A percentile compares a stretch with the other conserved stretches of the same genome.
phyloP scores from a whole-genome alignment of 2,888 invertebrate species.

The Zeuzera pyrina region DNA sequence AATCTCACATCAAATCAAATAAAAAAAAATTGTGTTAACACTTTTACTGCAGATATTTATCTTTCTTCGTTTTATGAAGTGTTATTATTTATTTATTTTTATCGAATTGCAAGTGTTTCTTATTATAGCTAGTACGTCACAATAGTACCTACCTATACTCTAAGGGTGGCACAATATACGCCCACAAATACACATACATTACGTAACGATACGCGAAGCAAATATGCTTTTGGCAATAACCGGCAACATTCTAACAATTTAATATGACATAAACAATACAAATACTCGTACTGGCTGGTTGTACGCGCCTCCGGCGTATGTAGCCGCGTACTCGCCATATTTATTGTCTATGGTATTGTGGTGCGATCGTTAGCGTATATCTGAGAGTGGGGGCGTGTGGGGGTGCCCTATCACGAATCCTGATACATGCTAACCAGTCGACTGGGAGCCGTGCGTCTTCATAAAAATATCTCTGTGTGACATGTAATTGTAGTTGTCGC shows the following conservation, averaged over 20 bases:
- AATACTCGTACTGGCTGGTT: constrained; percentile 45
- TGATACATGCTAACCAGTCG: constrained; percentile 58
- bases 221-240: constrained; percentile 71
- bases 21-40: no score
- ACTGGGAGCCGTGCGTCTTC: constrained; percentile 39
- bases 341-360: constrained; percentile 70
- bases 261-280: constrained; percentile 69
- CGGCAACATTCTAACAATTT: constrained; percentile 69
- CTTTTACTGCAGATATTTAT: no score
- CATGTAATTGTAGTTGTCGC: constrained; percentile 7
- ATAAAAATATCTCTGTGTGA: constrained; percentile 23
- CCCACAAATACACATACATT: constrained; percentile 42
- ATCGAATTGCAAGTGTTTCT: constrained; percentile 16
- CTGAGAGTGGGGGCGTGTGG: constrained; percentile 54
- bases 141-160: constrained; percentile 16
- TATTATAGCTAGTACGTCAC: constrained; percentile 40
- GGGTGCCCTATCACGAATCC: constrained; percentile 66
- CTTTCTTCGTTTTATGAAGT: no score
- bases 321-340: constrained; percentile 57
- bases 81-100: no score
- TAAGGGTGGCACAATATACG: constrained; percentile 38
- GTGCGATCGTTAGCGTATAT: constrained; percentile 68
- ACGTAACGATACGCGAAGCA: constrained; percentile 56
- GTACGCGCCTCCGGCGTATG: constrained; percentile 54
- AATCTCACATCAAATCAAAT: no score